Percentiles rank a stretch among this genome's conserved stretches.
These are phyloP conservation scores for Pogonognathellus flavescens DNA, from an alignment of 1,140 invertebrate genomes.

Conservation along the genomic window DNA sequence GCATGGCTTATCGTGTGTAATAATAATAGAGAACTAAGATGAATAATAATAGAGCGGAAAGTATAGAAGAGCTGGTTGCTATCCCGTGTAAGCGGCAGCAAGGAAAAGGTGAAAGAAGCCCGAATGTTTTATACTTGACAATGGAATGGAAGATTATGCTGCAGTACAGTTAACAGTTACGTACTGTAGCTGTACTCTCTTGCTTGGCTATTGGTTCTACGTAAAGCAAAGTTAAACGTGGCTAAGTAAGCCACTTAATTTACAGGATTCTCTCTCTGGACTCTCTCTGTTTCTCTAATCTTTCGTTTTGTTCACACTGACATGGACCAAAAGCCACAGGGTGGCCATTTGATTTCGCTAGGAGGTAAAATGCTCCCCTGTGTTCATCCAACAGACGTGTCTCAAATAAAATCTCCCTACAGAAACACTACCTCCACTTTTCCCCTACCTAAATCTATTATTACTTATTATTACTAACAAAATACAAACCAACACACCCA, in stretches of 20 bases:
- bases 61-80: background rate
- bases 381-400: background rate
- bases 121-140: background rate
- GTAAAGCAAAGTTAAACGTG: too few species aligned
- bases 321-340: constrained; percentile 5
- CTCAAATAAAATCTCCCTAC: background rate
- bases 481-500: too few species aligned
- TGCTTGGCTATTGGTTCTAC: too few species aligned
- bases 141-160: background rate
- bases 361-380: constrained; percentile 21
- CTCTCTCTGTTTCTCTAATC: background rate
- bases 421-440: too few species aligned
- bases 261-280: background rate
- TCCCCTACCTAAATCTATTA: too few species aligned
- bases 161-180: background rate
- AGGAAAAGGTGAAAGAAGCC: constrained; percentile 3
- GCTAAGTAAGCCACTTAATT: background rate
- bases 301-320: constrained; percentile 28
- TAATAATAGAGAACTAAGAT: too few species aligned
- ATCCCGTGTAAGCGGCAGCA: background rate
- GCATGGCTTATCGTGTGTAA: background rate
- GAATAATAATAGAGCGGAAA: background rate
- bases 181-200: too few species aligned
- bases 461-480: too few species aligned
- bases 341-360: constrained; percentile 22